Percentiles rank a stretch among this genome's conserved stretches.
These are phyloP conservation scores for Lamellibrachia luymesi DNA, from an alignment of 1,140 invertebrate genomes.

Conservation along the genomic window DNA sequence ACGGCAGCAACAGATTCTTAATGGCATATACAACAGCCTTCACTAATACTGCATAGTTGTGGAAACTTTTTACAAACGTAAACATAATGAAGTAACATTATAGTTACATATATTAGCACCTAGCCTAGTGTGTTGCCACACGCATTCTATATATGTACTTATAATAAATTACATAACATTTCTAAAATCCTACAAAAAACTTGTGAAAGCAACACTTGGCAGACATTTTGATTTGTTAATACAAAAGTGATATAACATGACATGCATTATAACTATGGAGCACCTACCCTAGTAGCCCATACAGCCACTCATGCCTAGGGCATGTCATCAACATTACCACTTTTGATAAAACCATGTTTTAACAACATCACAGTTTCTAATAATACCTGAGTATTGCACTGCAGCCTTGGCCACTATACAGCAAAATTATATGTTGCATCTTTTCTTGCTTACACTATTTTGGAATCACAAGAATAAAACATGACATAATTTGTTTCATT, in stretches of 20 bases:
- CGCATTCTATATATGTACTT: not conserved
- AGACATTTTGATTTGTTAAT: not conserved
- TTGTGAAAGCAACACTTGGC: not conserved
- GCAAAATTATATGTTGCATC: not conserved
- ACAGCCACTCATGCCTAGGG: not conserved
- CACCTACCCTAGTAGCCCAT: not conserved
- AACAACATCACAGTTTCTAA: not conserved
- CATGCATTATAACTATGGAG: not conserved
- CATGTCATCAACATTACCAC: not conserved
- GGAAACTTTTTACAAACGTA: not conserved
- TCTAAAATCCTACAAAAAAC: not conserved
- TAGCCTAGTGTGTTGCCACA: too few species aligned
- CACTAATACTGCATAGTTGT: not conserved
- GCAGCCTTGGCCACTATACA: not conserved
- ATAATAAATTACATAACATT: not conserved
- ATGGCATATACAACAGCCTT: not conserved
- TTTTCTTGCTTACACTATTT: not conserved
- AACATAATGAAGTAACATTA: not conserved
- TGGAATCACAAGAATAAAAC: not conserved
- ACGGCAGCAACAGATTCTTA: not conserved
- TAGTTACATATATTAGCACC: not conserved
- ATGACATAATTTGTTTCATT: not conserved
- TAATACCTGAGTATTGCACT: slow-evolving; percentile 5
- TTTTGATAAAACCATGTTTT: not conserved
- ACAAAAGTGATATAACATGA: not conserved